Evolutionary conservation across 2,888 invertebrate genomes (phyloP).

Genomic region (Atrina japonica): DNA sequence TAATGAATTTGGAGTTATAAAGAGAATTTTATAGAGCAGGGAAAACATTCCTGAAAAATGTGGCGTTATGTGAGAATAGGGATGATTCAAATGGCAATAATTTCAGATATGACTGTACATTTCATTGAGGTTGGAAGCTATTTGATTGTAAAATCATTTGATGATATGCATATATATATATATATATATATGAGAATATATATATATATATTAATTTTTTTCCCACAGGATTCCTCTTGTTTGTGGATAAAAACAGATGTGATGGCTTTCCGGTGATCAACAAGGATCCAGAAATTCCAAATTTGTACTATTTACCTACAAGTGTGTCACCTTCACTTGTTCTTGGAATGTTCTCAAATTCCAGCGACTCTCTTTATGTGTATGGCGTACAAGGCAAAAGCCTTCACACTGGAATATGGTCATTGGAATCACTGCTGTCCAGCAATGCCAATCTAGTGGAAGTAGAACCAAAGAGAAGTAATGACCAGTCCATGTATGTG

Average conservation of each 20-base stretch:
- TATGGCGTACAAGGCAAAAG: constrained; percentile 67
- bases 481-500: constrained; percentile 46
- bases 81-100: too few relatives aligned
- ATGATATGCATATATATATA: too few relatives aligned
- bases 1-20: too few relatives aligned
- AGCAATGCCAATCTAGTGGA: constrained; percentile 63
- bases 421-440: constrained; percentile 47
- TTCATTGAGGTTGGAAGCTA: too few relatives aligned
- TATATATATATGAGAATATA: too few relatives aligned
- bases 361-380: constrained; percentile 40
- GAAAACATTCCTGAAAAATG: too few relatives aligned
- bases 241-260: neutral
- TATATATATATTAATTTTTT: neutral
- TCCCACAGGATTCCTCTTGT: constrained; percentile 23
- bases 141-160: too few relatives aligned
- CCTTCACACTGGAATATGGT: constrained; percentile 58
- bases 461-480: constrained; percentile 48
- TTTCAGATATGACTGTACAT: too few relatives aligned
- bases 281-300: constrained; percentile 32
- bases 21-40: too few relatives aligned
- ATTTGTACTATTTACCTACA: constrained; percentile 37
- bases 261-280: neutral
- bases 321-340: neutral
- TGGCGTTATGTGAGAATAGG: too few relatives aligned
- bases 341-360: neutral